A percentile compares a stretch with the other conserved stretches of the same genome.
Conservation (phyloP, 2,888 invertebrate genomes). For the Lochmaea capreae region DNA sequence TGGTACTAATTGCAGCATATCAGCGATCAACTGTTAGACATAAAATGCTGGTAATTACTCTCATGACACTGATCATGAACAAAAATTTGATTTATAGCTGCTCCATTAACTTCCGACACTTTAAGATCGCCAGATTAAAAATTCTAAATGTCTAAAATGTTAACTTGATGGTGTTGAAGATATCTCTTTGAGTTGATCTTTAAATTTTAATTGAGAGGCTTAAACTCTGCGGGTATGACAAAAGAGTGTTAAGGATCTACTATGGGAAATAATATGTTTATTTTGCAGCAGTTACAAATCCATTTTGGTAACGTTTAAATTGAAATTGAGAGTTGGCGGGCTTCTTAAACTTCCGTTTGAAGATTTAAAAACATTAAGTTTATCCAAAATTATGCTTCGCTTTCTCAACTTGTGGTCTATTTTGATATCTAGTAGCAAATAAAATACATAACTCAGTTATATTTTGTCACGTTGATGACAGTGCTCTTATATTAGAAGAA, state of each 20-base stretch:
- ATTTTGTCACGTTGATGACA: too few species aligned
- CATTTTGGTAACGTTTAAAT: not conserved
- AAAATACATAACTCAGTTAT: too few species aligned
- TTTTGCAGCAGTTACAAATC: not conserved
- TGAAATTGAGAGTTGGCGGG: not conserved
- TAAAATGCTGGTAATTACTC: constrained; percentile 43
- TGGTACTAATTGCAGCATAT: too few species aligned
- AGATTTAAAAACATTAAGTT: too few species aligned
- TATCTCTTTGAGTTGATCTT: constrained; percentile 37
- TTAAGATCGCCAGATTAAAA: constrained; percentile 18
- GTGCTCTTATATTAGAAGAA: too few species aligned
- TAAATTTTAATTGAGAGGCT: constrained; percentile 41
- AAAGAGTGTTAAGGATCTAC: not conserved
- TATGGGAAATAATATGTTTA: not conserved
- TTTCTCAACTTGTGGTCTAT: too few species aligned
- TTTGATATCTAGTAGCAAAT: too few species aligned
- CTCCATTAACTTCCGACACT: constrained; percentile 11
- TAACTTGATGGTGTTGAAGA: constrained; percentile 37
- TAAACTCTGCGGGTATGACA: constrained; percentile 30
- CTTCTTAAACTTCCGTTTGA: too few species aligned
- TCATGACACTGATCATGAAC: constrained; percentile 37
- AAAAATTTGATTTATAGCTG: constrained; percentile 35
- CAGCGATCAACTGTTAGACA: not conserved
- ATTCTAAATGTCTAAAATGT: constrained; percentile 8
- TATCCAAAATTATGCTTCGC: too few species aligned